These are phyloP conservation scores for Tetragonula clypearis DNA, from an alignment of 1,140 invertebrate genomes.

Conservation along the genomic window DNA sequence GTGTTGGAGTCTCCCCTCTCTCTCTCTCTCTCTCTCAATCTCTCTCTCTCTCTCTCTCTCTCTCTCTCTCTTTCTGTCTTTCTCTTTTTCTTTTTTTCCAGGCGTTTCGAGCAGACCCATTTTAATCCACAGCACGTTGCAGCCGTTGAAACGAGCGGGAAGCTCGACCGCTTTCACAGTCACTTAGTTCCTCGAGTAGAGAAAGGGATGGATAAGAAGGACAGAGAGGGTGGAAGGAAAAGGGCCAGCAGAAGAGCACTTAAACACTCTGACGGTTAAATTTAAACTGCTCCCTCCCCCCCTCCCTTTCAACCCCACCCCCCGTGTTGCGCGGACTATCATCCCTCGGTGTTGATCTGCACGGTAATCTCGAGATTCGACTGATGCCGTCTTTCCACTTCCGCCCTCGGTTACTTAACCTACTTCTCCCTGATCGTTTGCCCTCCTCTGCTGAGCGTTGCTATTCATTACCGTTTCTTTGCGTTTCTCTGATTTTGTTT, in stretches of 20 bases:
- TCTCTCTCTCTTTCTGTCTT: too few species aligned
- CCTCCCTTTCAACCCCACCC: too few species aligned
- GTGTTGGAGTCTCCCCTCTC: too few species aligned
- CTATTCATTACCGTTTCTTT: background rate
- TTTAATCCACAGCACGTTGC: conserved; percentile 31
- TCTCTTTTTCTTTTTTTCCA: background rate
- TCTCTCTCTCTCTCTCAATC: too few species aligned
- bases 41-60: too few species aligned
- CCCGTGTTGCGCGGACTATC: conserved; percentile 51
- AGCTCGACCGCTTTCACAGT: conserved; percentile 66
- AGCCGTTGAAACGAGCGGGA: conserved; percentile 41
- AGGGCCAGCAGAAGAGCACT: conserved; percentile 60
- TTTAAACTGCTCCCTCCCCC: conserved; percentile 59
- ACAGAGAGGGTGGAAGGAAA: conserved; percentile 40
- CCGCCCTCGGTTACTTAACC: background rate
- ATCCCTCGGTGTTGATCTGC: conserved; percentile 55
- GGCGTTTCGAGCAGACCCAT: conserved; percentile 30
- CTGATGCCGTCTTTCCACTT: background rate
- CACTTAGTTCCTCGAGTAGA: conserved; percentile 60
- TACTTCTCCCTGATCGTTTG: background rate
- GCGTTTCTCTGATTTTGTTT: background rate
- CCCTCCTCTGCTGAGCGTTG: background rate
- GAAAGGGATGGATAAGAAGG: conserved; percentile 32
- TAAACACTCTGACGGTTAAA: conserved; percentile 72
- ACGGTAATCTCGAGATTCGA: conserved; percentile 47